Base-by-base conservation (phyloP, 1,140 invertebrate species). In the Bombus huntii region DNA sequence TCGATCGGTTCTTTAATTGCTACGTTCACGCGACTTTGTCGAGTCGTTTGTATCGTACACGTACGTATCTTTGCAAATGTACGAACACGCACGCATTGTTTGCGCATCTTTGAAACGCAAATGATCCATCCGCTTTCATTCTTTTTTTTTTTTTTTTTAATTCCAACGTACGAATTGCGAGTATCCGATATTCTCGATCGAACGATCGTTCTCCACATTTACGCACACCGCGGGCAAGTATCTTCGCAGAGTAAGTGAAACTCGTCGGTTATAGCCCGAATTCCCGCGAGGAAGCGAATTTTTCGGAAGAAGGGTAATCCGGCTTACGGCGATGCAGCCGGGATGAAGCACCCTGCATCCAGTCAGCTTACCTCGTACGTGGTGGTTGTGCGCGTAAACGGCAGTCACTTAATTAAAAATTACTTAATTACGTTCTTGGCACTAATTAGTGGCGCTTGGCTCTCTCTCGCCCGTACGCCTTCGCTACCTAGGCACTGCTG, bases 341-440 rank as follows among this genome's bases (percentile, higher is more conserved):
- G 83, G 89, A 92, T 92, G 88, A 92, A 91, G 91, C 89, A 92
- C 86, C 83, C 86, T 87, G 91, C 90, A 90, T 90, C 90, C 88
- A 88, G 88, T 90, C 81, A 92, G 89, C 72, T 88, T 87, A 87
- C 86, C 88, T 89, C 81, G 81, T 85, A 87, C 88, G 91, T 88
- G 85, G 88, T 91, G 88, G 91, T 93, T 93, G 91, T 92, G 91
- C 92, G 90, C 91, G 92, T 94, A 94, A 95, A 94, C 93, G 93
- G 90, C 92, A 95, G 94, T 95, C 95, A 95, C 95, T 96, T 96
- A 96, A 96, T 96, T 96, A 96, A 96, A 96, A 96, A 96, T 96
- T 96, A 96, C 96, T 96, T 96, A 96, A 96, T 96, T 96, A 96
- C 95, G 95, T 95, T 96, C 95, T 96, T 96, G 95, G 95, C 95